Evolutionary conservation across 2,113 vertebrate genomes (phyloP).

Genomic region (Callospermophilus lateralis): DNA sequence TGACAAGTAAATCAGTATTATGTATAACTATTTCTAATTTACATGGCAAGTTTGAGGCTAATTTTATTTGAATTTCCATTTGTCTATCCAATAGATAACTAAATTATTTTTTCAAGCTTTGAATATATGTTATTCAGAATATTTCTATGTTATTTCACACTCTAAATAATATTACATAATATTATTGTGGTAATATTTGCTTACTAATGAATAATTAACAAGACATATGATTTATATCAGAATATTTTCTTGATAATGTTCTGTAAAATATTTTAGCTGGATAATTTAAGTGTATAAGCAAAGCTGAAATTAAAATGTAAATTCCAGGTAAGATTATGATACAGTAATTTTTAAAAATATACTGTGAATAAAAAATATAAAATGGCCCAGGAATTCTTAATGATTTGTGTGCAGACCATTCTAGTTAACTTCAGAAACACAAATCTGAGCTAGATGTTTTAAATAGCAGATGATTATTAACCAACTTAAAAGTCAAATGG

Average conservation of each 20-base stretch:
- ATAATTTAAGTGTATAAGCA: not conserved
- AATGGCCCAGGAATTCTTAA: not conserved
- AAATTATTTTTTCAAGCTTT: not conserved
- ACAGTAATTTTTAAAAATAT: not conserved
- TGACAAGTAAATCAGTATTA: not conserved
- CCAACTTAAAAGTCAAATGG: too few relatives aligned
- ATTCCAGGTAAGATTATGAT: not conserved
- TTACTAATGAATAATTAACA: not conserved
- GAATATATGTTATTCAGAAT: not conserved
- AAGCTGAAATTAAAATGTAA: not conserved
- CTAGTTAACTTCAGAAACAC: not conserved
- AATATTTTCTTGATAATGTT: not conserved
- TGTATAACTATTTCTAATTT: constrained; percentile 12
- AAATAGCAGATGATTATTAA: too few relatives aligned
- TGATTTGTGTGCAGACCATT: not conserved
- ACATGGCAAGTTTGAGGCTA: not conserved
- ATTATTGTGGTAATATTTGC: not conserved
- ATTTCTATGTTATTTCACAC: not conserved
- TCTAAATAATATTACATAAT: not conserved
- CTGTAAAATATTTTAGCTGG: not conserved
- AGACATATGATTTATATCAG: not conserved
- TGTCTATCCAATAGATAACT: not conserved
- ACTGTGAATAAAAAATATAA: not conserved
- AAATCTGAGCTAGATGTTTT: not conserved
- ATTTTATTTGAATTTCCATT: constrained; percentile 7